Evolutionary conservation across 2,888 invertebrate species (phyloP).

Genomic region (Drosophila histrio): DNA sequence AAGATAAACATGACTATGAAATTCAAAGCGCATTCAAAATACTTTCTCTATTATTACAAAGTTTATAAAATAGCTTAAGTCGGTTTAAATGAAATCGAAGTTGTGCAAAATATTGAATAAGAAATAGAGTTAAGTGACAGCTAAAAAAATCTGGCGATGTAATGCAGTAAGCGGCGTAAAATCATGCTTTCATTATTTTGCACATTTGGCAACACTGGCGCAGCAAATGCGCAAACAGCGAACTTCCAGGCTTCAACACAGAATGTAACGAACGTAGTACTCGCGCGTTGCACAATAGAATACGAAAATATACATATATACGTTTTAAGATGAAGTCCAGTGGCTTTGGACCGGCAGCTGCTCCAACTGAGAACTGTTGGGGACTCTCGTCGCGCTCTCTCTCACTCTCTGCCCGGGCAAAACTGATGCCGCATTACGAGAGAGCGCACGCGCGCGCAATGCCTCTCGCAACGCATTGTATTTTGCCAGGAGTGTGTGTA

Average conservation of each 20-base stretch:
- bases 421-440: conserved; percentile 50
- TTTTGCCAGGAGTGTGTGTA: conserved; percentile 28
- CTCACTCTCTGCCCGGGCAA: conserved; percentile 49
- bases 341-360: conserved; percentile 55
- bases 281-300: conserved; percentile 40
- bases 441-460: conserved; percentile 54
- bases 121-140: too few relatives aligned
- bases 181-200: conserved; percentile 28
- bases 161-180: too few relatives aligned
- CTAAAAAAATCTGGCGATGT: too few relatives aligned
- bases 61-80: too few relatives aligned
- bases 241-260: conserved; percentile 37
- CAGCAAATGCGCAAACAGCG: conserved; percentile 4
- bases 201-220: conserved; percentile 43
- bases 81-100: too few relatives aligned
- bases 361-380: conserved; percentile 39
- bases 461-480: conserved; percentile 52
- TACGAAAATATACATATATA: conserved; percentile 17
- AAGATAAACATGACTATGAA: too few relatives aligned
- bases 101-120: too few relatives aligned
- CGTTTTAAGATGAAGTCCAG: conserved; percentile 30
- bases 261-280: conserved; percentile 25
- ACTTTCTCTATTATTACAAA: too few relatives aligned
- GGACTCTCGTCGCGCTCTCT: conserved; percentile 8
- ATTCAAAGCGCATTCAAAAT: too few relatives aligned